Evolutionary conservation across 2,113 vertebrate genomes (phyloP).

Genomic region (Myanophis thanlyinensis): DNA sequence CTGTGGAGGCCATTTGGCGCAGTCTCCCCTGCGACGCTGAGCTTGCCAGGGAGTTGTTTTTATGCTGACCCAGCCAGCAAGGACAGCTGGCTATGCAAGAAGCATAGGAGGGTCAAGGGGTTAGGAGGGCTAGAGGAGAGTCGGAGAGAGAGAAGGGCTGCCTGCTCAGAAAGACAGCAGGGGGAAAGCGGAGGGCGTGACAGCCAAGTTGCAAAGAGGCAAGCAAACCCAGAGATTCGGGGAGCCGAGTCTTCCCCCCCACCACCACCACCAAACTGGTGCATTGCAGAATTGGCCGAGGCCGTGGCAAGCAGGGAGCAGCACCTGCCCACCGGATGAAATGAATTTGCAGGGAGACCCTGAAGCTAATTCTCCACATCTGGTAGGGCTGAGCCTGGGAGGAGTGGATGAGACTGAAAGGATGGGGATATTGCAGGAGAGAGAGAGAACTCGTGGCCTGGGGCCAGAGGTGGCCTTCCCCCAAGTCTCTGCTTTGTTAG

Average conservation of each 20-base stretch:
- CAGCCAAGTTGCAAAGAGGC: background rate
- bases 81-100: constrained; percentile 20
- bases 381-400: no score
- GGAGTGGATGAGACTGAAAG: background rate
- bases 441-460: background rate
- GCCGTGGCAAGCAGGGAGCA: background rate
- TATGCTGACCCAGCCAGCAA: constrained; percentile 10
- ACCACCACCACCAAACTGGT: background rate
- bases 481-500: background rate
- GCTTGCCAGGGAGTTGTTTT: constrained; percentile 2
- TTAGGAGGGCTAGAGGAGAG: background rate
- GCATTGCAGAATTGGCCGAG: background rate
- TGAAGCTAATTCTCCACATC: background rate
- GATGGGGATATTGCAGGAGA: background rate
- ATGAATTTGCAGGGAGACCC: background rate
- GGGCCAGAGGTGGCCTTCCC: background rate
- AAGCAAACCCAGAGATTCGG: background rate
- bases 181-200: background rate
- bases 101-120: constrained; percentile 4
- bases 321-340: background rate
- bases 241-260: background rate
- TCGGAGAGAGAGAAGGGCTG: no score
- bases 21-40: background rate
- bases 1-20: constrained; percentile 26
- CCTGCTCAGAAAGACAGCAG: background rate